These are phyloP conservation scores for Aplocera efformata DNA, from an alignment of 2,888 invertebrate genomes.

Conservation along the genomic window DNA sequence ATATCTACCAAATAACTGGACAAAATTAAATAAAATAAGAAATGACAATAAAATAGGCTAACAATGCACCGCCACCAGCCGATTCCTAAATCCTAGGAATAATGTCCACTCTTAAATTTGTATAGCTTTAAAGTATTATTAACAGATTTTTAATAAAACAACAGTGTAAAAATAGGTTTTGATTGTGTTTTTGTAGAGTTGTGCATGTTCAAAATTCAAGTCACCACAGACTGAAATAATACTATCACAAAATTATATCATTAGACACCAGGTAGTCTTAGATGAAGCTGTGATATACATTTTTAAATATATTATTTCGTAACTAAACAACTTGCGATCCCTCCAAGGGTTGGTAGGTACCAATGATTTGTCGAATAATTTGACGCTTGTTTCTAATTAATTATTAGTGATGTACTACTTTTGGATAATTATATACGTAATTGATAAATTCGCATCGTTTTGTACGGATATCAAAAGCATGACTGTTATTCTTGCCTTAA, in stretches of 20 bases:
- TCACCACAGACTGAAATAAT: slow-evolving; percentile 3
- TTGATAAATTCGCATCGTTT: slow-evolving; percentile 19
- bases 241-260: slow-evolving; percentile 19
- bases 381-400: slow-evolving; percentile 17
- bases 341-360: slow-evolving; percentile 11
- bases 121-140: slow-evolving; percentile 3
- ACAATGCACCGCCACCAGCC: background rate
- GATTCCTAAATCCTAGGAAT: background rate
- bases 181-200: background rate
- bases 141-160: too few relatives aligned
- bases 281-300: slow-evolving; percentile 66
- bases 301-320: slow-evolving; percentile 18
- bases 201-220: background rate
- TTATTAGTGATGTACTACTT: slow-evolving; percentile 18
- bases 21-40: background rate
- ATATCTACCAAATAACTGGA: background rate
- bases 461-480: slow-evolving; percentile 21
- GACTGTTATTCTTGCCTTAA: slow-evolving; percentile 24
- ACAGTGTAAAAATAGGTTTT: too few relatives aligned
- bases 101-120: slow-evolving; percentile 3
- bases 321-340: slow-evolving; percentile 1
- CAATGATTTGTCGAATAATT: background rate
- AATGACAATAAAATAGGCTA: slow-evolving; percentile 12
- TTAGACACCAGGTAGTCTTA: slow-evolving; percentile 46
- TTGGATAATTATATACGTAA: slow-evolving; percentile 19